A percentile compares a stretch with the other conserved stretches of the same genome.
These are phyloP conservation scores for Pycnonotus jocosus DNA, from an alignment of 2,113 vertebrate species.

Conservation along the genomic window DNA sequence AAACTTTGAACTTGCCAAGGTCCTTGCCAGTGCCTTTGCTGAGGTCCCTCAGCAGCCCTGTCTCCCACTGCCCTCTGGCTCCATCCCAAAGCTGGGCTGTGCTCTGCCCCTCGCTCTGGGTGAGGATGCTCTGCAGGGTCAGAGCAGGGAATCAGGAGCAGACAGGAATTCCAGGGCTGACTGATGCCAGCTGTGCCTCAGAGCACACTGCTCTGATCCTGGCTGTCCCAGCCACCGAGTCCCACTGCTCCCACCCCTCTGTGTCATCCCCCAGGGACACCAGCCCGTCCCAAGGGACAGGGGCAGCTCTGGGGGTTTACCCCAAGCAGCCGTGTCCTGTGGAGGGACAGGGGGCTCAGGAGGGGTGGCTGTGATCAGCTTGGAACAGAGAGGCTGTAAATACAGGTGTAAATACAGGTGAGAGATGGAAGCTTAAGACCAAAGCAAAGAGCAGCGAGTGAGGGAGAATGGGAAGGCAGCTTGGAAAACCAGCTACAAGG, in stretches of 20 bases:
- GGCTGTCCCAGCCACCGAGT: not conserved
- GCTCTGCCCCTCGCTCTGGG: accelerated
- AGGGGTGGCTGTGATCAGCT: not conserved
- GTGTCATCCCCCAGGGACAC: accelerated
- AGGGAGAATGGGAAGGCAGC: not conserved
- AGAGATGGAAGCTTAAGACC: not conserved
- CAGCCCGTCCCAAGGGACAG: not conserved
- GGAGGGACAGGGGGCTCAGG: not conserved
- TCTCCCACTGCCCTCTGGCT: not conserved
- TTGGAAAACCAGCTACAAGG: not conserved
- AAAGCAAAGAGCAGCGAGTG: not conserved
- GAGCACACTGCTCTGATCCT: not conserved
- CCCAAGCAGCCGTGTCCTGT: not conserved
- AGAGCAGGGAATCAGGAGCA: not conserved
- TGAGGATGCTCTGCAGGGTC: too few relatives aligned
- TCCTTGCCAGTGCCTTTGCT: not conserved
- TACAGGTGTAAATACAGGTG: not conserved
- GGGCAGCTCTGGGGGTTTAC: not conserved
- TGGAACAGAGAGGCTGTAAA: not conserved
- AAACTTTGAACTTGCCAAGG: not conserved
- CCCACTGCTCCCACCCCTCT: not conserved
- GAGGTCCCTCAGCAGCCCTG: not conserved
- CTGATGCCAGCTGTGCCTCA: not conserved
- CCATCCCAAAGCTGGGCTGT: not conserved
- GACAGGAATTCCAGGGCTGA: not conserved